Evolutionary conservation across 2,797 vertebrate species (phyloP).

Genomic region (Trachurus trachurus): DNA sequence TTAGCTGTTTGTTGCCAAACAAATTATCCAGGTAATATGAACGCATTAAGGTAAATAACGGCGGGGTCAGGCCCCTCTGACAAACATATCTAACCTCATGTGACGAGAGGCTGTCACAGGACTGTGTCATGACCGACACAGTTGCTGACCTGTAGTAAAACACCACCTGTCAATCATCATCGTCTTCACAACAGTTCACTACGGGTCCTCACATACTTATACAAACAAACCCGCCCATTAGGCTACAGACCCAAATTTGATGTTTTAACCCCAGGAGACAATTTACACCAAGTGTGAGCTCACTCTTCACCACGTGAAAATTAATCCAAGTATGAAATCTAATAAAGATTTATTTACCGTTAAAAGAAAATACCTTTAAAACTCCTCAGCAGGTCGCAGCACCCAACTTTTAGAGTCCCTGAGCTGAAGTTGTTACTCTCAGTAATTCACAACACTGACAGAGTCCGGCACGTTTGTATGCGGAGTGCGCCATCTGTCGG

Average conservation of each 20-base stretch:
- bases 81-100: neutral
- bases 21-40: neutral
- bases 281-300: neutral
- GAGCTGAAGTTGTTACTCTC: constrained; percentile 24
- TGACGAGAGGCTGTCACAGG: neutral
- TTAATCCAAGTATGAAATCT: neutral
- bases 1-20: neutral
- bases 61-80: neutral
- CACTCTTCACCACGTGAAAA: neutral
- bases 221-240: constrained; percentile 8
- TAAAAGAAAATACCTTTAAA: neutral
- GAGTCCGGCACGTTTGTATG: constrained; percentile 67
- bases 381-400: neutral
- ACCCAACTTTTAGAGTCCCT: constrained; percentile 7
- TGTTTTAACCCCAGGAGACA: neutral
- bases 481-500: constrained; percentile 86
- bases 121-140: no score
- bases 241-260: neutral
- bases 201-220: constrained; percentile 2
- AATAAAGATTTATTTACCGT: neutral
- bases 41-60: neutral
- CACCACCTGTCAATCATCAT: constrained; percentile 32
- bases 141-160: neutral
- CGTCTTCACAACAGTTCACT: neutral
- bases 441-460: constrained; percentile 4